These are phyloP conservation scores for Penaeus indicus DNA, from an alignment of 1,140 invertebrate genomes.

Conservation along the genomic window DNA sequence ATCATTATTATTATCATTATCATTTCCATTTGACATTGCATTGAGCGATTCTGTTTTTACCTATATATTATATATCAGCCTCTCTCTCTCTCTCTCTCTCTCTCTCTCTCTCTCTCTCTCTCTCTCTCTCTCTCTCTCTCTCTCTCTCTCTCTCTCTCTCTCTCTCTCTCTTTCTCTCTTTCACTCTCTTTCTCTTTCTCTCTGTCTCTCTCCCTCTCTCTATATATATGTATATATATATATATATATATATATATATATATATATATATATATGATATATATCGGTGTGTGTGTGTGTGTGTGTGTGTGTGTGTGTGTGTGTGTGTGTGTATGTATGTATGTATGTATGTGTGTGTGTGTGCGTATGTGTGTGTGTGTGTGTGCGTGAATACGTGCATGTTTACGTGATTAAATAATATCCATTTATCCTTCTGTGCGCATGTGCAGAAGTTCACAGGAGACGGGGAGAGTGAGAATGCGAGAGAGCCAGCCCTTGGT, in stretches of 20 bases:
- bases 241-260: constrained; percentile 27
- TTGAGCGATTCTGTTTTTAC: too few species aligned
- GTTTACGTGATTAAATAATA: too few species aligned
- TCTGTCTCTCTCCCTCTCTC: background rate
- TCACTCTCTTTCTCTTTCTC: constrained; percentile 15
- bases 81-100: background rate
- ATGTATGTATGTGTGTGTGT: too few species aligned
- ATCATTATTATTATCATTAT: too few species aligned
- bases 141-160: constrained; percentile 37
- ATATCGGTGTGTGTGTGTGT: background rate
- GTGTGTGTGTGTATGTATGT: too few species aligned
- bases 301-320: background rate
- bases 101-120: background rate
- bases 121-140: constrained; percentile 9
- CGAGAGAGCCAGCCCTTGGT: background rate
- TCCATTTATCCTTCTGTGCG: background rate
- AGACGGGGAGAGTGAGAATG: constrained; percentile 36
- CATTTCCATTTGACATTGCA: too few species aligned
- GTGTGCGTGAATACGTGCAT: too few species aligned
- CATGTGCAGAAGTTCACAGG: constrained; percentile 1
- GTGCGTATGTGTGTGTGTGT: too few species aligned
- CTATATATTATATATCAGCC: background rate
- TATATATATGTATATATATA: background rate
- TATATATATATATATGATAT: background rate
- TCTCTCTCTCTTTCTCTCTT: constrained; percentile 3